A percentile compares a stretch with the other conserved stretches of the same genome.
Evolutionary conservation across 2,113 vertebrate genomes (phyloP).

Genomic region (Indicator indicator): DNA sequence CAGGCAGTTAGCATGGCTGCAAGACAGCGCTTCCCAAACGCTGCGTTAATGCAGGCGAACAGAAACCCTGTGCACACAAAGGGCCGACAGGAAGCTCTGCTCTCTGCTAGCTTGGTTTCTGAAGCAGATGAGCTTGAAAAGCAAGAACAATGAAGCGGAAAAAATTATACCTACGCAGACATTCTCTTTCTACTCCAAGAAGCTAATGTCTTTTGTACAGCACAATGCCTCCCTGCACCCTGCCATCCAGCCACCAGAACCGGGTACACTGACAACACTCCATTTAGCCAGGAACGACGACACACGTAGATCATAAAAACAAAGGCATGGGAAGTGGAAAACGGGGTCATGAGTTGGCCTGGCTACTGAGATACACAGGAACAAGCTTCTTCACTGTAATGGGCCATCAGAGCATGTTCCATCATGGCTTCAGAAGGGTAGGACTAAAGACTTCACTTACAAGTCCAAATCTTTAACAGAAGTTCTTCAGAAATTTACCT

Average conservation of each 20-base stretch:
- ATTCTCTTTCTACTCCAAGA: neutral
- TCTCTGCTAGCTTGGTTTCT: neutral
- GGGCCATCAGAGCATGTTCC: neutral
- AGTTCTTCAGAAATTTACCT: neutral
- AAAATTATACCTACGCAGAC: neutral
- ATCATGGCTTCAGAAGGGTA: neutral
- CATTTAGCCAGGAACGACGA: neutral
- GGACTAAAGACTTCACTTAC: neutral
- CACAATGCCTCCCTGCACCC: neutral
- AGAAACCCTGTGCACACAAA: neutral
- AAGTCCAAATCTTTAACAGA: neutral
- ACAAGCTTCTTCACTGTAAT: neutral
- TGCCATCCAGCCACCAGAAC: neutral
- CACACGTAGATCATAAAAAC: neutral
- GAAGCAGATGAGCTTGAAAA: neutral
- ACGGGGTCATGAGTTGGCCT: neutral
- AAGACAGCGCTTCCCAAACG: neutral
- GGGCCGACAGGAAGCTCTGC: neutral
- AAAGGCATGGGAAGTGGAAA: neutral
- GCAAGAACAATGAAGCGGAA: neutral
- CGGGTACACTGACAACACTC: neutral
- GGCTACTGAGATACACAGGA: neutral
- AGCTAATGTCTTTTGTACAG: neutral
- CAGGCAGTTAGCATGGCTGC: neutral
- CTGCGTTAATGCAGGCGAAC: neutral